Evolutionary conservation across 2,113 vertebrate species (phyloP).

Genomic region (human): DNA sequence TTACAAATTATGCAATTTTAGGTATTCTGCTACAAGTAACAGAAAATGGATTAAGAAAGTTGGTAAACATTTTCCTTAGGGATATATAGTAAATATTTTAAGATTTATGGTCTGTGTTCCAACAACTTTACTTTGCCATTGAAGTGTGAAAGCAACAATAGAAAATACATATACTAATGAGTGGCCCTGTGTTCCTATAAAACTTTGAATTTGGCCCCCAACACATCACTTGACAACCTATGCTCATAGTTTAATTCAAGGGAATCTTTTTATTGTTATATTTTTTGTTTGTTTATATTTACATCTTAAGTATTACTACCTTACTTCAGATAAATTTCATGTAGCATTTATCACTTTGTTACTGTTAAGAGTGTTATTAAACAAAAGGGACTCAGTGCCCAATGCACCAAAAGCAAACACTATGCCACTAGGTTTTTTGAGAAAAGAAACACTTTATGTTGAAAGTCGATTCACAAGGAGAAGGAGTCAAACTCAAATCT

Average conservation of each 20-base stretch:
- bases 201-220: neutral
- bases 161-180: neutral
- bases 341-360: neutral
- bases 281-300: neutral
- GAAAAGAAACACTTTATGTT: no score
- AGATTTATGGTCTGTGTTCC: neutral
- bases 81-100: neutral
- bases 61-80: neutral
- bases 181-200: neutral
- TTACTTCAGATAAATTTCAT: neutral
- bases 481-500: no score
- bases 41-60: neutral
- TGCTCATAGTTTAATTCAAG: neutral
- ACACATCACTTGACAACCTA: no score
- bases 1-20: neutral
- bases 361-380: neutral
- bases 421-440: no score
- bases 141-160: neutral
- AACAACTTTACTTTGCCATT: neutral
- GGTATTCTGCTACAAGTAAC: neutral
- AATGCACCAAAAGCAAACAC: no score
- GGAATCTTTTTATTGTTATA: neutral
- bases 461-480: no score
- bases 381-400: no score
- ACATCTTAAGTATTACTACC: neutral